Evolutionary conservation across 1,140 invertebrate species (phyloP), one percentile per base, ranked within the genome.

Genomic region (Pinna nobilis): DNA sequence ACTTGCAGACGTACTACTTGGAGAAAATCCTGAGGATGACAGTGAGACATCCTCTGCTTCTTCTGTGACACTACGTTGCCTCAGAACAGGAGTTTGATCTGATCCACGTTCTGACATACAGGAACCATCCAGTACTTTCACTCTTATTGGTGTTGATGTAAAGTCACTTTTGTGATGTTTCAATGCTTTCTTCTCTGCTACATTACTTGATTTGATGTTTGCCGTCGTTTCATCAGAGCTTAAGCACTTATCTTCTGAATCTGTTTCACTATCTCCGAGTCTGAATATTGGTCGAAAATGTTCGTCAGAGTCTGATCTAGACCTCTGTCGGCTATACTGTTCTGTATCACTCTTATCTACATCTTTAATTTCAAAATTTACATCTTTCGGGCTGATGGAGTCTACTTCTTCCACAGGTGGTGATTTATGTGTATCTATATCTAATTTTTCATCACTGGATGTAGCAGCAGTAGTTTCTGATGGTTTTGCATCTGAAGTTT

Each of bases 21-120:
- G 79, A 18, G 82, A 83, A 71, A 80, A 83, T 25, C 79, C 82
- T 25, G 82, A 83, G 7, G 80, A 82, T 51, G 79, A 81, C 35
- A 80, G 60, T 7, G 78, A 79, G 15, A 71, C 49, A 28, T 79
- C 82, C 25, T 82, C 83, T 37, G 68, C 59, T 47, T 85, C 83
- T 47, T 82, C 80, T 59, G 70, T 59, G 5, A 64, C 15, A 37
- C 65, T 74, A 11, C 64, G 33, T 47, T 64, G 35, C 33, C 35
- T 71, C n/a, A n/a, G n/a, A n/a, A n/a, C n/a, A n/a, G n/a, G n/a
- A n/a, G n/a, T n/a, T n/a, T n/a, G n/a, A n/a, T n/a, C n/a, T n/a
- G n/a, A n/a, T n/a, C n/a, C n/a, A n/a, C n/a, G n/a, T n/a, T n/a
- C n/a, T n/a, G n/a, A n/a, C n/a, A n/a, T n/a, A n/a, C n/a, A n/a